Conservation (phyloP, 1,140 invertebrate species). For the Zaprionus camerounensis region DNA sequence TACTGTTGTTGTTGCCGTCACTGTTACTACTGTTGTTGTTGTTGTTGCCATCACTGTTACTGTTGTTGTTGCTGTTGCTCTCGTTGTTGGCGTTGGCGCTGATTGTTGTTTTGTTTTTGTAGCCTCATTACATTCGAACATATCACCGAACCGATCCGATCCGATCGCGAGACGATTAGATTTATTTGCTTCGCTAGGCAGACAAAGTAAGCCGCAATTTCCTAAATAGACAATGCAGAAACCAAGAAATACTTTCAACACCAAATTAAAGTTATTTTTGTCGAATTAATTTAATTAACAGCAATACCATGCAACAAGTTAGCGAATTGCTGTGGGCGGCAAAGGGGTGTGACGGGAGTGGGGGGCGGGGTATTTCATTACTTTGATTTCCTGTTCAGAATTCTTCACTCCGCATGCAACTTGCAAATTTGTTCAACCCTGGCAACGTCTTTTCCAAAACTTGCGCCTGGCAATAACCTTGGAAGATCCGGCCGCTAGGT, state of each 20-base stretch:
- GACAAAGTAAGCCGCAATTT: conserved; percentile 64
- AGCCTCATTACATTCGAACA: conserved; percentile 71
- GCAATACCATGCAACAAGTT: conserved; percentile 59
- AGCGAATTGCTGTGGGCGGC: conserved; percentile 9
- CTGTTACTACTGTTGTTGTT: conserved; percentile 8
- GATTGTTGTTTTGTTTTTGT: conserved; percentile 63
- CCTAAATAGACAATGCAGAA: conserved; percentile 69
- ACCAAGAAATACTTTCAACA: conserved; percentile 79
- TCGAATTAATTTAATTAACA: conserved; percentile 78
- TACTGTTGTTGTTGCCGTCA: not conserved
- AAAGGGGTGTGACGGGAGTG: not conserved
- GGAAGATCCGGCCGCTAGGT: conserved; percentile 5
- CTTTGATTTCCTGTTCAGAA: conserved; percentile 68
- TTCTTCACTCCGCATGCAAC: conserved; percentile 65
- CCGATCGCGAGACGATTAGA: conserved; percentile 63
- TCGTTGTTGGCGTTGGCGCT: conserved; percentile 51
- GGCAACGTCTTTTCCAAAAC: conserved; percentile 5
- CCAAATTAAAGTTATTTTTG: conserved; percentile 71
- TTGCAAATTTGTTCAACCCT: conserved; percentile 50
- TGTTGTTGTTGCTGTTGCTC: conserved; percentile 1
- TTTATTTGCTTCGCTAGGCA: conserved; percentile 78
- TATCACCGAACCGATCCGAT: conserved; percentile 66
- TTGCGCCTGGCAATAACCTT: conserved; percentile 71
- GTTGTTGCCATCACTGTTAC: conserved; percentile 1
- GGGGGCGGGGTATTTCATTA: not conserved